Evolutionary conservation across 2,113 vertebrate species (phyloP), one percentile per base, ranked within the genome.

Genomic region (Xenopus laevis): DNA sequence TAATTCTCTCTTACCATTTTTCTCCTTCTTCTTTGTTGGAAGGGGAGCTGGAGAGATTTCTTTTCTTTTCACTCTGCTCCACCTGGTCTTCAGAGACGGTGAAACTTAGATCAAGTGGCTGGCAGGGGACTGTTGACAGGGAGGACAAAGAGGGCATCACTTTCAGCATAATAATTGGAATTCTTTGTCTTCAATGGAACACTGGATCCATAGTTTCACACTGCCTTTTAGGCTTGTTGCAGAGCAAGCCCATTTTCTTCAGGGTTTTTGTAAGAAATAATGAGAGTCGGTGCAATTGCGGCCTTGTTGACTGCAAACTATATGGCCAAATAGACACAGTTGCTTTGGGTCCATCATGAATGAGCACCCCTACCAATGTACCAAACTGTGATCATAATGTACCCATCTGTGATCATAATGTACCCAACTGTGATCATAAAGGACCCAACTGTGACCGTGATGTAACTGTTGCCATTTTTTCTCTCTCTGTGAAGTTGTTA

Each of bases 171-270:
- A 80, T 74, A 60, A 17, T 66, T 0, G 4, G 55, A 45, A 68
- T 79, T 78, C 44, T 0, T 0, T 47, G 68, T 75, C 66, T 67
- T 79, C 69, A 71, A 80, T 8, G 15, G 79, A 81, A 80, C 80
- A 81, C 79, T 69, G 79, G 79, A 71, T 66, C 75, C 79, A 74
- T 53, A 10, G 67, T 6, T 4, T 67, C 0, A 0, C 55, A 69
- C 68, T 78, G 81, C 72, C 81, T 81, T 80, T 84, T 81, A 82
- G 81, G 16, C 78, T 79, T 9, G 72, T 71, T 71, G 68, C 69
- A 70, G 67, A 76, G 74, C 47, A 44, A 50, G 59, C 67, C 69
- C 61, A 57, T 70, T 76, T 70, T 64, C 27, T 64, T 58, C 20
- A 10, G 2, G 27, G 40, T 45, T 68, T n/a, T 57, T 76, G 67